Evolutionary conservation across 2,888 invertebrate species (phyloP).

Genomic region (Caenorhabditis japonica): DNA sequence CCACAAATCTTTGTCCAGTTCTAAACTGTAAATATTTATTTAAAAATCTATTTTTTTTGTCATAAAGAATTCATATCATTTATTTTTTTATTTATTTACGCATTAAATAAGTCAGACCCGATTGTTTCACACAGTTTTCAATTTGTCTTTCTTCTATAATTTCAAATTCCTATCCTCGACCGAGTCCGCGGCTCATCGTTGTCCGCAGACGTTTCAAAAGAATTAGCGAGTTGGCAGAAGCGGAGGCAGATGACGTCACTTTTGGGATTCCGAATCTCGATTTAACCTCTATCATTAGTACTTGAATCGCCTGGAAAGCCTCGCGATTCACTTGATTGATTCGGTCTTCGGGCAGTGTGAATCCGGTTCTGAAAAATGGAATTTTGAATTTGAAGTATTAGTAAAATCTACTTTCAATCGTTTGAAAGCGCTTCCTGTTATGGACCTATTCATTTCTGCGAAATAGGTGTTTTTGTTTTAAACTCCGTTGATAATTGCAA

Average conservation of each 20-base stretch:
- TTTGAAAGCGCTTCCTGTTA: no score
- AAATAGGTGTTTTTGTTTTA: no score
- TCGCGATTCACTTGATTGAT: slow-evolving; percentile 60
- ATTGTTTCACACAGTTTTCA: no score
- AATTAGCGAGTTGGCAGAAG: slow-evolving; percentile 20
- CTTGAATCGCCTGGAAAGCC: slow-evolving; percentile 52
- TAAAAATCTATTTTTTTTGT: no score
- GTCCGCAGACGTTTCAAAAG: slow-evolving; percentile 23
- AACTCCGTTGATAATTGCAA: no score
- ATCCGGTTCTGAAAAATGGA: slow-evolving; percentile 55
- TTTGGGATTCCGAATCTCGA: slow-evolving; percentile 1
- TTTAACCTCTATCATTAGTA: slow-evolving; percentile 34
- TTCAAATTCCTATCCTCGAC: slow-evolving; percentile 7
- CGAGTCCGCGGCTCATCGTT: slow-evolving; percentile 18
- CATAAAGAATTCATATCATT: no score
- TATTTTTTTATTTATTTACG: no score
- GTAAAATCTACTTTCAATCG: no score
- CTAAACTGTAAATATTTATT: slow-evolving; percentile 34
- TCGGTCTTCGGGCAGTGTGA: slow-evolving; percentile 58
- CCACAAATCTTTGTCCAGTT: slow-evolving; percentile 24
- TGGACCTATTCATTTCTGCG: no score
- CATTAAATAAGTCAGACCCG: no score
- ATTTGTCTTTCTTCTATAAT: not conserved
- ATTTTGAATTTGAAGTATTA: no score
- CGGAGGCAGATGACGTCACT: slow-evolving; percentile 11